Percentiles rank a stretch among this genome's conserved stretches.
Evolutionary conservation across 2,797 vertebrate species (phyloP).

Genomic region (Sciurus carolinensis): DNA sequence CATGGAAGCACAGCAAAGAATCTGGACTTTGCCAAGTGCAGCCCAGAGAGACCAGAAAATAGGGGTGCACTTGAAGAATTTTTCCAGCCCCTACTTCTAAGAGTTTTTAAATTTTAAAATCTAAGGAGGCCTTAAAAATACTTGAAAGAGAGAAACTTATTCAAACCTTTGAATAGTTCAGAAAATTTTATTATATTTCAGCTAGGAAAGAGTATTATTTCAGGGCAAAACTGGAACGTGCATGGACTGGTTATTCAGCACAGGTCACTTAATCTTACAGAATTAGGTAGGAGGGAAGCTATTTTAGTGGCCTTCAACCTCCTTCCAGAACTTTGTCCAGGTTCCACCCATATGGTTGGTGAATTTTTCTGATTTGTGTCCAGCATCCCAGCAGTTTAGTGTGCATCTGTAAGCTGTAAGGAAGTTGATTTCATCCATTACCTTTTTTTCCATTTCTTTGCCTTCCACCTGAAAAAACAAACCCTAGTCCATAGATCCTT

Average conservation of each 20-base stretch:
- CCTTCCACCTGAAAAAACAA: constrained; percentile 75
- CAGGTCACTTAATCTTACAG: constrained; percentile 57
- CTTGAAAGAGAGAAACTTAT: constrained; percentile 63
- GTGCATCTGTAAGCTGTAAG: constrained; percentile 71
- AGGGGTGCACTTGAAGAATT: constrained; percentile 25
- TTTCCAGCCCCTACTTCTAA: neutral
- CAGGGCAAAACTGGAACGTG: constrained; percentile 48
- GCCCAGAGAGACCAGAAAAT: constrained; percentile 25
- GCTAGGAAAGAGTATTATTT: constrained; percentile 72
- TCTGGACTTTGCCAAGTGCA: neutral
- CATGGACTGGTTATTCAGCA: constrained; percentile 61
- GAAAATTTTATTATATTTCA: constrained; percentile 73
- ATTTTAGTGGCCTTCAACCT: constrained; percentile 64
- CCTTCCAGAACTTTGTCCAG: constrained; percentile 53
- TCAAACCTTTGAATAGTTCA: constrained; percentile 67
- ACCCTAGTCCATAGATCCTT: constrained; percentile 51
- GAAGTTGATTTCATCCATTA: constrained; percentile 67
- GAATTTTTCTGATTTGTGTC: constrained; percentile 69
- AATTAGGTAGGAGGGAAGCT: constrained; percentile 66
- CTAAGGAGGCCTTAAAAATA: constrained; percentile 72
- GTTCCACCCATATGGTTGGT: constrained; percentile 56
- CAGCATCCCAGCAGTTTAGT: constrained; percentile 45
- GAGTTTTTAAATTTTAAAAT: constrained; percentile 33
- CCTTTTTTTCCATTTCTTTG: constrained; percentile 25
- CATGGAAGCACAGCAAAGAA: neutral